These are phyloP conservation scores for Macquaria ambigua DNA, from an alignment of 2,113 vertebrate genomes.

Conservation along the genomic window DNA sequence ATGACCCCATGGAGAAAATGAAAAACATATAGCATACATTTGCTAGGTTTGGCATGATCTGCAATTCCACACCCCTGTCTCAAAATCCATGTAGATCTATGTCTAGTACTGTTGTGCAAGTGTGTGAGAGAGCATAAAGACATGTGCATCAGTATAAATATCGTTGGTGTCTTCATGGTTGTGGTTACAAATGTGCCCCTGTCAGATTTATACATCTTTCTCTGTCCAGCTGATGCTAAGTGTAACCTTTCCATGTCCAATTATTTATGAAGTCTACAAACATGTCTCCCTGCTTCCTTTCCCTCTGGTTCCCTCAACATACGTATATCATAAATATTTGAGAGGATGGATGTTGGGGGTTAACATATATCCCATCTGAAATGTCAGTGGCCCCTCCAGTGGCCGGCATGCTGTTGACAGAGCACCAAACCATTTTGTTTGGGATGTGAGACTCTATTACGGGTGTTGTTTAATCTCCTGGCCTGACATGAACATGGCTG, in stretches of 20 bases:
- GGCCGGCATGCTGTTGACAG: slow-evolving; percentile 56
- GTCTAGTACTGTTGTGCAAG: neutral
- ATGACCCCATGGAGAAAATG: neutral
- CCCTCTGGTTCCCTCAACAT: slow-evolving; percentile 13
- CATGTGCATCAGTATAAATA: neutral
- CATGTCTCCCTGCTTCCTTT: slow-evolving; percentile 2
- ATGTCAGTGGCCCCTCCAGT: slow-evolving; percentile 54
- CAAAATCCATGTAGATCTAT: slow-evolving; percentile 20
- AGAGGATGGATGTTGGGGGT: slow-evolving; percentile 57
- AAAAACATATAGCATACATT: neutral
- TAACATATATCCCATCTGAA: slow-evolving; percentile 67
- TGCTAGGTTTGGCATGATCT: neutral
- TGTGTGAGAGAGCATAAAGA: slow-evolving; percentile 5
- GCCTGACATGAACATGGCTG: slow-evolving; percentile 42
- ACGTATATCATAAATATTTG: slow-evolving; percentile 71
- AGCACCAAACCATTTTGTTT: slow-evolving; percentile 52
- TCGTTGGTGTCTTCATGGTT: neutral
- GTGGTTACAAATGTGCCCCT: slow-evolving; percentile 18
- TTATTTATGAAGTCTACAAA: slow-evolving; percentile 72
- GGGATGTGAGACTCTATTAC: slow-evolving; percentile 47
- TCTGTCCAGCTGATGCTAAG: slow-evolving; percentile 52
- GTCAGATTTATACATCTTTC: slow-evolving; percentile 20
- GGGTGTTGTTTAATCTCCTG: slow-evolving; percentile 61
- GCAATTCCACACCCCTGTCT: neutral
- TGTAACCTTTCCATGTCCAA: slow-evolving; percentile 74